Conservation (phyloP, 2,888 invertebrate species). For the Trypoxylon attenuatum region DNA sequence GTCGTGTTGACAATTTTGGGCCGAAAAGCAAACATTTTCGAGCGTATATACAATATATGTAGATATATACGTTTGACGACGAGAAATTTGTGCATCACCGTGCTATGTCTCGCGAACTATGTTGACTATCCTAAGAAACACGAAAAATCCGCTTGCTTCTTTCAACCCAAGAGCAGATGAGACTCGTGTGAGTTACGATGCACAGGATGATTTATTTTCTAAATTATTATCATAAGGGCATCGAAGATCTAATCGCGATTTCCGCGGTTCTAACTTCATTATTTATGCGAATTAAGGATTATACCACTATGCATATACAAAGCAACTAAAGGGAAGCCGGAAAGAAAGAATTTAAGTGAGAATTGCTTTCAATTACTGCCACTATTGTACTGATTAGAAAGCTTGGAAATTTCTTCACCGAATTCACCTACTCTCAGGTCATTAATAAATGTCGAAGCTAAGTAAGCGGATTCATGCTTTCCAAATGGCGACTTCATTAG, state of each 20-base stretch:
- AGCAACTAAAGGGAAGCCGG: slow-evolving; percentile 11
- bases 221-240: neutral
- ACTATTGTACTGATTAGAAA: too few relatives aligned
- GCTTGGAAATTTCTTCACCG: too few relatives aligned
- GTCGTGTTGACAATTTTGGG: too few relatives aligned
- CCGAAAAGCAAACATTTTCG: too few relatives aligned
- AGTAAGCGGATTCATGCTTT: too few relatives aligned
- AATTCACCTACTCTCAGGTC: slow-evolving; percentile 36
- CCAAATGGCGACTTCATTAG: too few relatives aligned
- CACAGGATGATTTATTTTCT: neutral
- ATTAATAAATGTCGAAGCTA: neutral
- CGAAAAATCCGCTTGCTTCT: neutral
- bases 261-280: neutral
- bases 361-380: too few relatives aligned
- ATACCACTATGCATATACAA: neutral
- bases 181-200: too few relatives aligned
- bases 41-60: too few relatives aligned
- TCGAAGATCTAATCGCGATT: neutral
- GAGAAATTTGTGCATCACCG: slow-evolving; percentile 22
- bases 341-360: neutral
- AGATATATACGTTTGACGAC: neutral
- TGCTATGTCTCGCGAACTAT: slow-evolving; percentile 1
- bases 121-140: slow-evolving; percentile 20
- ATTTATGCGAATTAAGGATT: neutral
- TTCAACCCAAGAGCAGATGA: slow-evolving; percentile 35